Conservation (phyloP, 2,888 invertebrate genomes). For the Campaea margaritaria region DNA sequence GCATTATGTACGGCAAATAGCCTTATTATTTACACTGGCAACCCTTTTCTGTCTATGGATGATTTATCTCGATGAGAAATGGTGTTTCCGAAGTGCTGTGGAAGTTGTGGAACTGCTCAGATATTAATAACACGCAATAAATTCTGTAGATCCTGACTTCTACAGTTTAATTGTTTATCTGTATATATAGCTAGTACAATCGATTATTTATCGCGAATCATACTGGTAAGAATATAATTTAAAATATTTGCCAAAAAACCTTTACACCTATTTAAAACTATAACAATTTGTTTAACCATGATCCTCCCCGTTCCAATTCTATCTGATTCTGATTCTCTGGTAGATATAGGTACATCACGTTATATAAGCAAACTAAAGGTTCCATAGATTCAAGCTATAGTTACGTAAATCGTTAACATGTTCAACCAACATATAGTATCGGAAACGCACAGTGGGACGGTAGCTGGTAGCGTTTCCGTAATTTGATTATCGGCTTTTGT, state of each 20-base stretch:
- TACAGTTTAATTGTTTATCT: too few species aligned
- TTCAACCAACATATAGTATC: slow-evolving; percentile 12
- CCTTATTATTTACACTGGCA: slow-evolving; percentile 35
- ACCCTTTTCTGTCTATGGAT: slow-evolving; percentile 25
- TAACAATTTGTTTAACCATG: too few species aligned
- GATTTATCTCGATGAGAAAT: slow-evolving; percentile 31
- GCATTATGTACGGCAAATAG: slow-evolving; percentile 37
- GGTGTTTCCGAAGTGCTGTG: slow-evolving; percentile 1
- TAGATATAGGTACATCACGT: not conserved
- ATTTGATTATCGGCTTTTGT: slow-evolving; percentile 52
- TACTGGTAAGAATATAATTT: too few species aligned
- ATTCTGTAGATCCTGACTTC: too few species aligned
- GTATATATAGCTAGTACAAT: too few species aligned
- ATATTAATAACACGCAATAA: too few species aligned
- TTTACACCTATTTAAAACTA: too few species aligned
- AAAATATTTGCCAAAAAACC: too few species aligned
- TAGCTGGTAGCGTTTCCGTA: slow-evolving; percentile 42
- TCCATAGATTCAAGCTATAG: not conserved
- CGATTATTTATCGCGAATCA: too few species aligned
- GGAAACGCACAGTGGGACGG: slow-evolving; percentile 35
- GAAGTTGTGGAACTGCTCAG: not conserved
- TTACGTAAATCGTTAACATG: slow-evolving; percentile 6
- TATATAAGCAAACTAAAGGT: not conserved
- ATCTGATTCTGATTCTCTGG: not conserved
- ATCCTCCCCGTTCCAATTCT: too few species aligned